Evolutionary conservation across 2,113 vertebrate genomes (phyloP).

Genomic region (Ranitomeya imitator): DNA sequence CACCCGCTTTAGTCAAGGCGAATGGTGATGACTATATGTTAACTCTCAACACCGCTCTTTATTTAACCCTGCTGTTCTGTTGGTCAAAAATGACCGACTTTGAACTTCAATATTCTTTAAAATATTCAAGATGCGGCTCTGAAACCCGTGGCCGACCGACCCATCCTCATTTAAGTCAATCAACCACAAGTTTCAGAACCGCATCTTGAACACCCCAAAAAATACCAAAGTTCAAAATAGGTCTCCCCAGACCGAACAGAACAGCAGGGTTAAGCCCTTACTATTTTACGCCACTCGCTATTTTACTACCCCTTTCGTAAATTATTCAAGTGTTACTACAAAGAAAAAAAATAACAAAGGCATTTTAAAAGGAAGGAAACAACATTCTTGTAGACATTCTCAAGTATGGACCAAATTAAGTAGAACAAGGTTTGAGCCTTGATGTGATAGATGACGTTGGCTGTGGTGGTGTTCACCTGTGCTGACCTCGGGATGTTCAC

Average conservation of each 20-base stretch:
- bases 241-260: too few relatives aligned
- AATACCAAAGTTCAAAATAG: too few relatives aligned
- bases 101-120: too few relatives aligned
- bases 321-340: neutral
- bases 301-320: too few relatives aligned
- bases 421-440: neutral
- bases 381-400: neutral
- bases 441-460: neutral
- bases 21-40: neutral
- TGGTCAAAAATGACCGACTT: too few relatives aligned
- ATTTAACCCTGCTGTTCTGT: too few relatives aligned
- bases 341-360: neutral
- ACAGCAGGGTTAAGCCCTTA: too few relatives aligned
- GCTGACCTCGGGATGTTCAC: neutral
- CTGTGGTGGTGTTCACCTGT: neutral
- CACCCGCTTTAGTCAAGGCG: neutral
- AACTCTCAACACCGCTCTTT: neutral
- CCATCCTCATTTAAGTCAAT: too few relatives aligned
- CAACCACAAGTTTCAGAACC: too few relatives aligned
- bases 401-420: neutral
- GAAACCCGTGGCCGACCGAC: too few relatives aligned
- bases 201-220: too few relatives aligned
- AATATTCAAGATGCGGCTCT: too few relatives aligned
- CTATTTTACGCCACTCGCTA: neutral
- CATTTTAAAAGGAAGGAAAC: neutral